Evolutionary conservation across 1,140 invertebrate species (phyloP), one percentile per base, ranked within the genome.

Genomic region (Aplysia californica): DNA sequence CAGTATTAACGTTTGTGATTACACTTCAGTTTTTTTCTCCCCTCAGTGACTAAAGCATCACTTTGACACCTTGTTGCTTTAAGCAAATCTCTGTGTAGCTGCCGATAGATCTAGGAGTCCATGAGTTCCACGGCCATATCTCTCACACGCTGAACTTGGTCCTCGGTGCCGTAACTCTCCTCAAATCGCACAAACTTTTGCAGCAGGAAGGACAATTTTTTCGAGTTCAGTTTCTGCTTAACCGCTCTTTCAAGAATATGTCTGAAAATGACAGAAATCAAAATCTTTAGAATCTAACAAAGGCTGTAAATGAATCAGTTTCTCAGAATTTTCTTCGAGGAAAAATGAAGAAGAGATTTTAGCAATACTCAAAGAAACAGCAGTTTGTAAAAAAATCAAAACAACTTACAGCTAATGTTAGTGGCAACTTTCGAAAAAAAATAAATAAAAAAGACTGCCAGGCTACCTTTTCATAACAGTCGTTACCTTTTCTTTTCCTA

Each of bases 91-190:
- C n/a, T n/a, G n/a, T n/a, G n/a, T n/a, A n/a, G n/a, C n/a, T n/a
- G n/a, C n/a, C n/a, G n/a, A n/a, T n/a, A n/a, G n/a, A n/a, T n/a
- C n/a, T n/a, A n/a, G n/a, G n/a, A n/a, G n/a, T n/a, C n/a, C n/a
- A n/a, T n/a, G n/a, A n/a, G n/a, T n/a, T n/a, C n/a, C 1, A 61
- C 23, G 35, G 72, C 72, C 61, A 75, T 59, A 18, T 75, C 72
- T 59, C 55, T 75, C 1, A 75, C 72, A 39, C 29, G n/a, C 31
- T 66, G 5, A 6, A 75, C 72, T 33, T 75, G 72, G 5, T 75
- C 72, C 18, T 75, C 72, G 2, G 72, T 38, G 38, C 72, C 72
- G 66, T 75, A 61, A 26, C 33, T 75, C 38, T 75, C 72, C 61
- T 75, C 72, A 75, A 75, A 75, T 6, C 41, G 35, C 10, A 65